These are phyloP conservation scores for Matsumyia berberina DNA, from an alignment of 2,888 invertebrate species.

Conservation along the genomic window DNA sequence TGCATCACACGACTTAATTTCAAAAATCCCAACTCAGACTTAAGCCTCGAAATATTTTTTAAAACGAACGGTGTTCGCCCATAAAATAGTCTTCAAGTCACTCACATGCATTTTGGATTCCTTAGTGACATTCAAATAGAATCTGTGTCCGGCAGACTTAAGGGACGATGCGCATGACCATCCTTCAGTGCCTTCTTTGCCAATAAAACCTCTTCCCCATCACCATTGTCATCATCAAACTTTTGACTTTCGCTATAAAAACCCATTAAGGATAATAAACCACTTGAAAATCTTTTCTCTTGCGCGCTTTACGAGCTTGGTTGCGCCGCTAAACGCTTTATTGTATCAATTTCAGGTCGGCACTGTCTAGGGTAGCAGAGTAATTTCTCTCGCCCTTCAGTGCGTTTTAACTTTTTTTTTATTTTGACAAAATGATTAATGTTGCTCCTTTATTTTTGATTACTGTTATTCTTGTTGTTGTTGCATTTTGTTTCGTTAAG, in stretches of 20 bases:
- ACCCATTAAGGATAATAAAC: conserved; percentile 34
- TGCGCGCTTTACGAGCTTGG: conserved; percentile 25
- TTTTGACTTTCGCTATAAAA: conserved; percentile 1
- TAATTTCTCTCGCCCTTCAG: conserved; percentile 22
- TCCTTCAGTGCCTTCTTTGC: too few relatives aligned
- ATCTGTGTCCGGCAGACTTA: too few relatives aligned
- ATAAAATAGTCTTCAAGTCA: too few relatives aligned
- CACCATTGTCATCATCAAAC: neutral
- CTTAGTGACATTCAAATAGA: too few relatives aligned
- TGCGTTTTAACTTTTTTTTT: conserved; percentile 20
- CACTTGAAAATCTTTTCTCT: conserved; percentile 17
- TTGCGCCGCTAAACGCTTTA: conserved; percentile 40
- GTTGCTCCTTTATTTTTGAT: conserved; percentile 56
- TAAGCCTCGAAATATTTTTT: too few relatives aligned
- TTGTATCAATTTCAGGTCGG: conserved; percentile 36
- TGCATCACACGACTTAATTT: too few relatives aligned
- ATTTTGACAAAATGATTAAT: conserved; percentile 66
- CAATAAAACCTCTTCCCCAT: neutral
- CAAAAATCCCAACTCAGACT: too few relatives aligned
- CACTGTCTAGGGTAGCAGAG: conserved; percentile 14
- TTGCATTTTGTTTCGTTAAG: conserved; percentile 31
- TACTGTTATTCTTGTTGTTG: conserved; percentile 29
- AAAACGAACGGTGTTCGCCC: too few relatives aligned
- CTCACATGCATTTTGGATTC: too few relatives aligned
- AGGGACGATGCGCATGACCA: too few relatives aligned